These are phyloP conservation scores for Tetragonisca angustula DNA, from an alignment of 2,888 invertebrate species.

Conservation along the genomic window DNA sequence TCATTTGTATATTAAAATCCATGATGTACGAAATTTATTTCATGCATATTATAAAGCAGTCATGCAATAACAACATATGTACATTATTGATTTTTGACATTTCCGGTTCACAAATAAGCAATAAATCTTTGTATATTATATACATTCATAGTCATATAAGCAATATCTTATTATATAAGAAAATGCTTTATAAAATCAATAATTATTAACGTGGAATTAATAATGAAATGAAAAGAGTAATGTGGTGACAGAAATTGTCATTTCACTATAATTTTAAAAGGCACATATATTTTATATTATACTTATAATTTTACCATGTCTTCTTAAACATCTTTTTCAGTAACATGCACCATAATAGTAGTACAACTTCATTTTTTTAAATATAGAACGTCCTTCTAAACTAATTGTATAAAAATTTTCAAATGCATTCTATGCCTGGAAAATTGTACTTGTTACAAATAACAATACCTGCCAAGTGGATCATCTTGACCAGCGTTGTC, in stretches of 20 bases:
- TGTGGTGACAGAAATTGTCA: slow-evolving; percentile 57
- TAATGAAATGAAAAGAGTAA: slow-evolving; percentile 52
- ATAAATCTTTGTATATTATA: slow-evolving; percentile 16
- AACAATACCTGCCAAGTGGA: slow-evolving; percentile 93
- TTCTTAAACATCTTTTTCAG: neutral
- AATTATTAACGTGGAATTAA: slow-evolving; percentile 22
- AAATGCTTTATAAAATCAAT: slow-evolving; percentile 22
- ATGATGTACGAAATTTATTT: slow-evolving; percentile 11
- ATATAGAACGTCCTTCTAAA: slow-evolving; percentile 32
- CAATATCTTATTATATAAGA: slow-evolving; percentile 33
- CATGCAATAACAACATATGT: slow-evolving; percentile 44
- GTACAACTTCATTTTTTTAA: slow-evolving; percentile 18
- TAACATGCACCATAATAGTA: slow-evolving; percentile 57
- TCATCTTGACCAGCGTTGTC: slow-evolving; percentile 96
- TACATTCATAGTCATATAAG: slow-evolving; percentile 56
- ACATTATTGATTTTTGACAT: neutral
- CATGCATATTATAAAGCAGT: slow-evolving; percentile 41
- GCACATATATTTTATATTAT: slow-evolving; percentile 17
- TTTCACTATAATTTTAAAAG: slow-evolving; percentile 22
- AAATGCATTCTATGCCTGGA: slow-evolving; percentile 58
- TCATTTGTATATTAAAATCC: slow-evolving; percentile 27
- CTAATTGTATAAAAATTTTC: slow-evolving; percentile 50
- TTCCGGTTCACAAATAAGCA: slow-evolving; percentile 12
- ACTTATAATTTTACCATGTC: slow-evolving; percentile 6
- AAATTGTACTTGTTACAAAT: slow-evolving; percentile 77